Conservation (phyloP, 2,113 vertebrate species). For the Petrocephalus microphthalmus region DNA sequence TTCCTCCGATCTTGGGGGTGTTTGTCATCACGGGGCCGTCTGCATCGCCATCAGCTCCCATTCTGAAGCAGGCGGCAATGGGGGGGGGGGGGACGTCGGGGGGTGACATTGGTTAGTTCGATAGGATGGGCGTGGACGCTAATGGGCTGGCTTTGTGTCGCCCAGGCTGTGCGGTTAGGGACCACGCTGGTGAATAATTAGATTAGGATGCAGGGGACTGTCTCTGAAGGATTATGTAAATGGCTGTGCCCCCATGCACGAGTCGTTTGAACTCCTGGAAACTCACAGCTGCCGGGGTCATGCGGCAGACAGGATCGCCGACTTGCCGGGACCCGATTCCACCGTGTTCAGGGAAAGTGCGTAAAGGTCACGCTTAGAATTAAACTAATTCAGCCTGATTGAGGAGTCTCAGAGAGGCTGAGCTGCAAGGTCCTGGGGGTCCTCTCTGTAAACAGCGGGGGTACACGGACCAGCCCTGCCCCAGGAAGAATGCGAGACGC, state of each 20-base stretch:
- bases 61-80: constrained; percentile 45
- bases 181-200: constrained; percentile 74
- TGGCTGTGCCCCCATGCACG: constrained; percentile 65
- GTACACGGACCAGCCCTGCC: background rate
- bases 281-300: constrained; percentile 75
- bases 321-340: constrained; percentile 57
- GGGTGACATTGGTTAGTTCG: constrained; percentile 65
- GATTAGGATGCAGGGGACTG: constrained; percentile 74
- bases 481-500: background rate
- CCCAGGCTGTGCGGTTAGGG: constrained; percentile 63
- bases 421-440: constrained; percentile 34
- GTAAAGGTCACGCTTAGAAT: constrained; percentile 69
- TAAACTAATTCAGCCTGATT: constrained; percentile 64
- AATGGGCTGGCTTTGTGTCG: constrained; percentile 61
- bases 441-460: background rate
- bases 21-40: constrained; percentile 53
- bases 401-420: constrained; percentile 45
- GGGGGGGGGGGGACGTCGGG: constrained; percentile 36
- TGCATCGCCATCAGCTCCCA: constrained; percentile 46
- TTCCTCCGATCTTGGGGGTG: constrained; percentile 55
- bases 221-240: constrained; percentile 78
- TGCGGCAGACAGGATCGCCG: constrained; percentile 65
- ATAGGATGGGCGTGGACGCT: constrained; percentile 53
- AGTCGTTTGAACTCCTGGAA: constrained; percentile 77
- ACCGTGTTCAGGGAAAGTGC: constrained; percentile 59